Percentiles rank a stretch among this genome's conserved stretches.
phyloP scores from a whole-genome alignment of 2,797 vertebrate genomes.

The Amphiprion clarkii region DNA sequence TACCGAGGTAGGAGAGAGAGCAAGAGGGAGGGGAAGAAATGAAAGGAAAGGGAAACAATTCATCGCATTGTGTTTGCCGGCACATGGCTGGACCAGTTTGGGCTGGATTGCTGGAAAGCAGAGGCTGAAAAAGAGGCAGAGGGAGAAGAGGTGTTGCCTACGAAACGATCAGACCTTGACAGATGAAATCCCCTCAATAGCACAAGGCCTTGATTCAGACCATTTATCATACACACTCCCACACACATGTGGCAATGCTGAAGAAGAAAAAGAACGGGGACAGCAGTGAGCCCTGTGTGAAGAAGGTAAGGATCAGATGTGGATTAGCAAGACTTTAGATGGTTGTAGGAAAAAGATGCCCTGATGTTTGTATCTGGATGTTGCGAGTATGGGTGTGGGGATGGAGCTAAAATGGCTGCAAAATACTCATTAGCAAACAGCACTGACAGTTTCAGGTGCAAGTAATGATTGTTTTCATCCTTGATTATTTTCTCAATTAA shows the following conservation, averaged over 20 bases:
- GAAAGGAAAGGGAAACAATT: constrained; percentile 71
- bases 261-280: constrained; percentile 86
- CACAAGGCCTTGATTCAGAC: constrained; percentile 34
- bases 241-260: constrained; percentile 59
- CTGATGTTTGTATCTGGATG: constrained; percentile 10
- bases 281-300: constrained; percentile 75
- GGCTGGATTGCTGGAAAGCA: constrained; percentile 61
- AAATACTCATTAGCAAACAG: constrained; percentile 21
- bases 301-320: constrained; percentile 83
- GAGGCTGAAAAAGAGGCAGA: constrained; percentile 48
- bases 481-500: too few species aligned
- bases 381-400: neutral
- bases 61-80: constrained; percentile 74
- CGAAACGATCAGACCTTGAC: constrained; percentile 49
- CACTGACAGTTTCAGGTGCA: too few species aligned
- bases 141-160: constrained; percentile 32
- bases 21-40: constrained; percentile 6
- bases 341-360: constrained; percentile 20
- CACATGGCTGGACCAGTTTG: constrained; percentile 67
- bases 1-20: constrained; percentile 45
- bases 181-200: constrained; percentile 9
- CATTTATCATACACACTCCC: neutral
- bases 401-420: neutral
- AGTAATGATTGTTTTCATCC: too few species aligned
- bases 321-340: constrained; percentile 9